Evolutionary conservation across 2,888 invertebrate species (phyloP).

Genomic region (Tenthredo amoena): DNA sequence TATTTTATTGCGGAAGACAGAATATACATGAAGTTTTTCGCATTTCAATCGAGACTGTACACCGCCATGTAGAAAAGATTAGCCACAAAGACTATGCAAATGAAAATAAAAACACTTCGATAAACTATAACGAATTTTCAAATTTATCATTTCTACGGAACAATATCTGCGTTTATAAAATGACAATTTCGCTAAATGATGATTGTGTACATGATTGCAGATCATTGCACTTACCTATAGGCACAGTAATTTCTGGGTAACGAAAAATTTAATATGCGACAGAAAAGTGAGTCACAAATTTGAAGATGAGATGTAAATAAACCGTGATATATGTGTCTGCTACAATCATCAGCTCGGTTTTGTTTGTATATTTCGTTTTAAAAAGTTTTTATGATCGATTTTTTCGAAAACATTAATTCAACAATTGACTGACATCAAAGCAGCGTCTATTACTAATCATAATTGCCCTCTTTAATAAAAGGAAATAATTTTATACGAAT

Average conservation of each 20-base stretch:
- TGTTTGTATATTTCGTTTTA: background rate
- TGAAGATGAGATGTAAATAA: conserved; percentile 23
- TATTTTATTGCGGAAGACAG: background rate
- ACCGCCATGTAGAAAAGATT: background rate
- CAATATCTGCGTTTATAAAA: background rate
- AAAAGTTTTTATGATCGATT: conserved; percentile 1
- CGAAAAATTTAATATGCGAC: background rate
- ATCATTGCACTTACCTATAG: conserved; percentile 36
- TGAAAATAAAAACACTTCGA: background rate
- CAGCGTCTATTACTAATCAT: conserved; percentile 26
- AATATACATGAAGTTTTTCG: background rate
- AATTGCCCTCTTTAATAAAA: background rate
- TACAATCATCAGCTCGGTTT: conserved; percentile 27
- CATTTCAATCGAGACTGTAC: background rate
- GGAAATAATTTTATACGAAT: background rate
- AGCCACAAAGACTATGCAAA: background rate
- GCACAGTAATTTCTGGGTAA: conserved; percentile 20
- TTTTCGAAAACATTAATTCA: conserved; percentile 11
- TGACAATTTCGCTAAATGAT: background rate
- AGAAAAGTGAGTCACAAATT: conserved; percentile 6
- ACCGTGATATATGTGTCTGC: background rate
- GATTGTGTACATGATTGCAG: background rate
- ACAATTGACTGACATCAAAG: conserved; percentile 22
- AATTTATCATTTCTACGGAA: background rate
- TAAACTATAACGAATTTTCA: background rate